A percentile compares a stretch with the other conserved stretches of the same genome.
These are phyloP conservation scores for Apogon hyalosoma DNA, from an alignment of 2,797 vertebrate genomes.

Conservation along the genomic window DNA sequence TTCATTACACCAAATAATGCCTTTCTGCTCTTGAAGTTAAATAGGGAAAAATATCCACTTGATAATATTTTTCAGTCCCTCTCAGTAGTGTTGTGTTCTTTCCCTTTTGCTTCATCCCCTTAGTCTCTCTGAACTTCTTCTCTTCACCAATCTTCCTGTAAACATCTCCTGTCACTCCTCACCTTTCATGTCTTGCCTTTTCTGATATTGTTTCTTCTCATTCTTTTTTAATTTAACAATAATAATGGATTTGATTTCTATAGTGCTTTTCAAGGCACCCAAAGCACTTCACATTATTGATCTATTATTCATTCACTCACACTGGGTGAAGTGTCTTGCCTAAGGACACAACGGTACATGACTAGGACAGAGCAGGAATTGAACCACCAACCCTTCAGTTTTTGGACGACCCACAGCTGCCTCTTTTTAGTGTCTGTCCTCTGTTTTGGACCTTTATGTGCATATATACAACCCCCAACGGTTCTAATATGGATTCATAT, in stretches of 20 bases:
- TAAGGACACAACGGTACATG: too few relatives aligned
- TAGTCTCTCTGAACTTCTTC: slow-evolving; percentile 8
- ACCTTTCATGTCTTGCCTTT: not conserved
- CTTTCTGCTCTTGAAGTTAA: slow-evolving; percentile 12
- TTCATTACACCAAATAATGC: not conserved
- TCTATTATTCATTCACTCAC: too few relatives aligned
- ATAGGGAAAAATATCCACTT: slow-evolving; percentile 29
- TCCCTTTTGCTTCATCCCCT: not conserved
- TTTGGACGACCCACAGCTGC: too few relatives aligned
- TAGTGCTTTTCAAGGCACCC: too few relatives aligned
- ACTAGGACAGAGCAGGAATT: too few relatives aligned
- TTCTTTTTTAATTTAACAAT: not conserved
- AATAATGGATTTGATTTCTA: too few relatives aligned
- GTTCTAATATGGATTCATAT: slow-evolving; percentile 30
- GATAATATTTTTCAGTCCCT: slow-evolving; percentile 23
- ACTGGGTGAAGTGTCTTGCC: too few relatives aligned
- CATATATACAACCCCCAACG: not conserved
- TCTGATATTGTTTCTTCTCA: not conserved
- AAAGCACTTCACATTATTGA: too few relatives aligned
- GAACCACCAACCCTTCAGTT: too few relatives aligned
- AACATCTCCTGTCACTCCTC: not conserved
- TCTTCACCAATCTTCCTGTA: not conserved
- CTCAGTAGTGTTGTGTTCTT: not conserved
- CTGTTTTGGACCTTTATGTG: not conserved
- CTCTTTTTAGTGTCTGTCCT: too few relatives aligned